phyloP scores from a whole-genome alignment of 2,113 vertebrate genomes.

The Ptyas mucosa region DNA sequence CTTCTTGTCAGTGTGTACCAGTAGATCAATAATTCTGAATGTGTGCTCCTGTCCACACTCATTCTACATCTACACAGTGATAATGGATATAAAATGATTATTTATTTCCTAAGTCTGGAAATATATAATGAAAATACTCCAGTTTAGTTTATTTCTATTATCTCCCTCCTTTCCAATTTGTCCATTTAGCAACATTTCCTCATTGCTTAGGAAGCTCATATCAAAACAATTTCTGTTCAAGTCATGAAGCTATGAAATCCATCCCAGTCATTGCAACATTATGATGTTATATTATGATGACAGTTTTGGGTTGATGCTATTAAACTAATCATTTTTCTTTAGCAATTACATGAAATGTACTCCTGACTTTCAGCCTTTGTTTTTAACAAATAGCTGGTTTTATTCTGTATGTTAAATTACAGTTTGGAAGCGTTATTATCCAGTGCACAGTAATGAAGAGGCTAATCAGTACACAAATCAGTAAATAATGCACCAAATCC shows the following conservation, averaged over 20 bases:
- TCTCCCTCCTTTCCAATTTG: not conserved
- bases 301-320: not conserved
- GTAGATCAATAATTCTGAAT: not conserved
- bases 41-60: not conserved
- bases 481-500: conserved; percentile 2
- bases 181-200: not conserved
- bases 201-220: not conserved
- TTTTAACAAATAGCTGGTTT: conserved; percentile 25
- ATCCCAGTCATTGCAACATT: not conserved
- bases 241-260: not conserved
- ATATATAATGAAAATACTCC: not conserved
- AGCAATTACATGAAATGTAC: not conserved
- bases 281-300: not conserved
- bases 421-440: conserved; percentile 2
- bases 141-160: not conserved
- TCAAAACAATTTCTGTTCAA: conserved; percentile 3
- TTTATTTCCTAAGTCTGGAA: not conserved
- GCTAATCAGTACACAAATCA: not conserved
- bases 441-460: not conserved
- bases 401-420: not conserved
- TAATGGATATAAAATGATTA: not conserved
- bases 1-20: not conserved
- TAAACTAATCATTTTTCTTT: not conserved
- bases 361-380: not conserved
- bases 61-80: not conserved